Evolutionary conservation across 2,797 vertebrate species (phyloP).

Genomic region (Vespertilio murinus): DNA sequence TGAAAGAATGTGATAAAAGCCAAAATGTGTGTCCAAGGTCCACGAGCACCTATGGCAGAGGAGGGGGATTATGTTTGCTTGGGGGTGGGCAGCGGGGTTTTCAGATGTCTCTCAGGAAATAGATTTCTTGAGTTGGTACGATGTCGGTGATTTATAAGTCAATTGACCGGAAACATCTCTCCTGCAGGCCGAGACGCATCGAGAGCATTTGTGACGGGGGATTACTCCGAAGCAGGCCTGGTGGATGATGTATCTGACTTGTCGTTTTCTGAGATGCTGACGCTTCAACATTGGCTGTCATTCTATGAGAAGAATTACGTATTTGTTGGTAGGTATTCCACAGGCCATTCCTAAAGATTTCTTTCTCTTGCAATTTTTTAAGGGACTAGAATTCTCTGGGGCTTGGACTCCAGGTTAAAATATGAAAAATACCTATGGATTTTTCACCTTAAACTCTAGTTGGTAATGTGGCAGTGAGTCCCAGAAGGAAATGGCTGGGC

Average conservation of each 20-base stretch:
- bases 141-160: background rate
- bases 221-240: conserved; percentile 89
- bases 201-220: conserved; percentile 92
- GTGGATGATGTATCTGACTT: conserved; percentile 91
- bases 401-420: conserved; percentile 10
- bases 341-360: background rate
- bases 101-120: background rate
- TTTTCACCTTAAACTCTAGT: background rate
- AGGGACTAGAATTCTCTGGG: background rate
- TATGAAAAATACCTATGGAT: background rate
- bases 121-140: background rate
- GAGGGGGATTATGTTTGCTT: background rate
- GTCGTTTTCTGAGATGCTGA: conserved; percentile 86
- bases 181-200: conserved; percentile 91
- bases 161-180: background rate
- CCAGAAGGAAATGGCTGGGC: background rate
- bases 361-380: background rate
- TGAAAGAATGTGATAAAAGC: background rate
- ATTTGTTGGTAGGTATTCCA: conserved; percentile 86
- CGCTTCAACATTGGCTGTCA: conserved; percentile 90
- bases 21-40: background rate
- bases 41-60: background rate
- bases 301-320: conserved; percentile 91
- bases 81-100: background rate
- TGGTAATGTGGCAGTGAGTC: background rate